Evolutionary conservation across 1,140 invertebrate genomes (phyloP).

Genomic region (Cydia amplana): DNA sequence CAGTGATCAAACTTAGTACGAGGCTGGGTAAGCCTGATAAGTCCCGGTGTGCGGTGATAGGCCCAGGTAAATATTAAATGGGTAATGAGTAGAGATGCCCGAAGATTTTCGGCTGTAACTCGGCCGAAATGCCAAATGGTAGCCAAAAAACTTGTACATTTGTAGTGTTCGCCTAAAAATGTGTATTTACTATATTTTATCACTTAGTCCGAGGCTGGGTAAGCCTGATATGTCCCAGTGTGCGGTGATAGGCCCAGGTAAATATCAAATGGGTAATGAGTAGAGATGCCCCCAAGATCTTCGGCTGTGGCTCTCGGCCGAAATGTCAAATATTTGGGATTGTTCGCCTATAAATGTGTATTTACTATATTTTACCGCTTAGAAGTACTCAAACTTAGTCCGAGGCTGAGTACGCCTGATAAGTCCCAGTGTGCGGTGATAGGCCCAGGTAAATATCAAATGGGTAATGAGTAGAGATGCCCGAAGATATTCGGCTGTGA

Average conservation of each 20-base stretch:
- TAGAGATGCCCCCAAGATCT: too few relatives aligned
- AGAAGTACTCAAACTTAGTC: background rate
- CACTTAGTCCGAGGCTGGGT: background rate
- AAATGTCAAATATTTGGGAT: too few relatives aligned
- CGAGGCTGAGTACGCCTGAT: background rate
- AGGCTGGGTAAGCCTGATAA: background rate
- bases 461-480: background rate
- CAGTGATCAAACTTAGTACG: background rate
- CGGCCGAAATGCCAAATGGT: too few relatives aligned
- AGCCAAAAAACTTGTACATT: too few relatives aligned
- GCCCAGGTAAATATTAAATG: background rate
- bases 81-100: background rate
- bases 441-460: background rate
- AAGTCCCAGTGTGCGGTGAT: background rate
- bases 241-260: background rate
- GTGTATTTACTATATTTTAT: too few relatives aligned
- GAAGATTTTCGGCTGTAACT: too few relatives aligned
- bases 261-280: background rate
- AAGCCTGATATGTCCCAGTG: background rate
- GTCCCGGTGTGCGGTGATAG: background rate
- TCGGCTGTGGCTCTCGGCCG: too few relatives aligned
- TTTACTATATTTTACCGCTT: too few relatives aligned
- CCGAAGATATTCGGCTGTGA: too few relatives aligned
- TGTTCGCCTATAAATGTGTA: too few relatives aligned
- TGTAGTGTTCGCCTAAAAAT: too few relatives aligned